Base-by-base conservation (phyloP, 2,113 vertebrate species). In the Esox niger region DNA sequence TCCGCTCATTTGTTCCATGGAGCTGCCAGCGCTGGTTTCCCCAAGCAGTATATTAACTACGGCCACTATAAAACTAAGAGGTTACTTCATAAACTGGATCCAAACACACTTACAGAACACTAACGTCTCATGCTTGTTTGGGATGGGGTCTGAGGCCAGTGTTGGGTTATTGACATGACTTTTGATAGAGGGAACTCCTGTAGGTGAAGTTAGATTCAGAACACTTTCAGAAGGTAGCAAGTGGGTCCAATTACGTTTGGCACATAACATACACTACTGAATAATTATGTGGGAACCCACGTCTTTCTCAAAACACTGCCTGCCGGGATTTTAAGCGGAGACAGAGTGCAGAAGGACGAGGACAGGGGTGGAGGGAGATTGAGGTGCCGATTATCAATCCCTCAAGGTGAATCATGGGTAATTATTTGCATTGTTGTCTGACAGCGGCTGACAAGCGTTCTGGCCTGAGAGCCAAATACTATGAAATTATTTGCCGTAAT, bases 401-500 rank as follows among this genome's bases (percentile, higher is more conserved):
- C 93, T 96, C 94, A 94, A 96, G 91, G 92, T 94, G 94, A 96
- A 96, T 96, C 92, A 94, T 93, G 89, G 91, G 90, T 94, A 95
- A 96, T 98, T 96, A 96, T 94, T 95, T 92, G 94, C 91, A 93
- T 94, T 91, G 88, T 88, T 92, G 91, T 68, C 91, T 89, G 95
- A 94, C 93, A 94, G 94, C 91, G 93, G 92, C 91, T 88, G 90
- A 91, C 90, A 90, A 94, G 94, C 90, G 91, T 92, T 91, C 83
- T 91, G 88, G 94, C 92, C 91, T 92, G 91, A 71, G 94, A 95
- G 90, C 92, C 91, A 85, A 92, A 91, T 87, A 88, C 90, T 90
- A 92, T 93, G 92, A 95, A 97, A 95, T 93, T 90, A 95, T 96
- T 95, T 95, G 87, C 93, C 93, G 93, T 96, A 95, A 97, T 94